phyloP scores from a whole-genome alignment of 2,888 invertebrate species.

The Plusia festucae region DNA sequence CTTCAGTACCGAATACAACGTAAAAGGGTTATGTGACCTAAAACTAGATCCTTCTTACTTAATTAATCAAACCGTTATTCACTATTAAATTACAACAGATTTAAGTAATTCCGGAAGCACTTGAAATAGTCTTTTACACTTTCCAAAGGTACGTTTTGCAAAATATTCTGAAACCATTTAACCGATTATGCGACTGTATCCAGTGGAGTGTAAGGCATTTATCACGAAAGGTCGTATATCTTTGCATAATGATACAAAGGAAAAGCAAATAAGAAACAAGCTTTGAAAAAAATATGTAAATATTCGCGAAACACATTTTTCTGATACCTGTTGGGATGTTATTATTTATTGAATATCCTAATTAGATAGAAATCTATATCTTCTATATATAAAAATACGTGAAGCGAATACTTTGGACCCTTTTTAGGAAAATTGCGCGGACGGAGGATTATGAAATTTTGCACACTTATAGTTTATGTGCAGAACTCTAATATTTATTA shows the following conservation, averaged over 20 bases:
- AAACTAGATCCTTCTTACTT: not conserved
- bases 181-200: slow-evolving; percentile 63
- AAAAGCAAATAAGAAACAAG: slow-evolving; percentile 56
- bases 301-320: slow-evolving; percentile 49
- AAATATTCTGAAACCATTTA: slow-evolving; percentile 64
- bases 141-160: slow-evolving; percentile 33
- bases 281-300: slow-evolving; percentile 53
- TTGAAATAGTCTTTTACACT: slow-evolving; percentile 38
- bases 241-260: slow-evolving; percentile 62
- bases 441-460: too few species aligned
- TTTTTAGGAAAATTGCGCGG: too few species aligned
- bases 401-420: too few species aligned
- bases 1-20: not conserved
- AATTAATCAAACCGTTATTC: slow-evolving; percentile 11
- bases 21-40: not conserved
- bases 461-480: too few species aligned
- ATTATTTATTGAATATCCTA: slow-evolving; percentile 30
- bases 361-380: too few species aligned
- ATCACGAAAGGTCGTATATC: slow-evolving; percentile 64
- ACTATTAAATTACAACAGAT: slow-evolving; percentile 18
- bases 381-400: too few species aligned
- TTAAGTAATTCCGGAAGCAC: slow-evolving; percentile 27
- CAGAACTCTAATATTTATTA: too few species aligned
- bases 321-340: slow-evolving; percentile 33
- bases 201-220: slow-evolving; percentile 67